phyloP scores from a whole-genome alignment of 2,888 invertebrate species.

The Homarus gammarus region DNA sequence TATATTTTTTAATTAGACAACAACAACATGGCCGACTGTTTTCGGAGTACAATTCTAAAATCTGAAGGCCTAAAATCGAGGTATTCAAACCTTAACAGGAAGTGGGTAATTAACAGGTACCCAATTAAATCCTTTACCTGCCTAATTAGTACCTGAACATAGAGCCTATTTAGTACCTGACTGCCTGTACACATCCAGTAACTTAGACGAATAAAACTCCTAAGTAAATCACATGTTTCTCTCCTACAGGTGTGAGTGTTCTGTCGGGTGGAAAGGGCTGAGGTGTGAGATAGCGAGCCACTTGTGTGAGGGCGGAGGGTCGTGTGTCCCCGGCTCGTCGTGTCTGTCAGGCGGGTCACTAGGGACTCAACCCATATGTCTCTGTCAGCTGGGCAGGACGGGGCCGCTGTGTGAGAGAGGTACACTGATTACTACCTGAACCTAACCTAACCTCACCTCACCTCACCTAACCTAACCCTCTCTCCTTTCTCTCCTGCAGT shows the following conservation, averaged over 20 bases:
- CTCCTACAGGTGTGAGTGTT: constrained; percentile 66
- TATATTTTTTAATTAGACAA: too few relatives aligned
- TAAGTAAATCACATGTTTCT: background rate
- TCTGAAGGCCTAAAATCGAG: too few relatives aligned
- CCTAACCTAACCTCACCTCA: background rate
- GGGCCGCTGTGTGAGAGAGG: constrained; percentile 54
- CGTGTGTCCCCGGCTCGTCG: constrained; percentile 69
- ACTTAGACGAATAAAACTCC: background rate
- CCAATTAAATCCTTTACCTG: too few relatives aligned
- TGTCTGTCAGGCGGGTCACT: constrained; percentile 37
- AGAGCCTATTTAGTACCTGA: too few relatives aligned
- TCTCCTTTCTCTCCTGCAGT: constrained; percentile 20
- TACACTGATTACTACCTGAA: background rate
- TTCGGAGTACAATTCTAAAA: too few relatives aligned
- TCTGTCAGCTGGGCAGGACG: constrained; percentile 55
- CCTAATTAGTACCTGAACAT: too few relatives aligned
- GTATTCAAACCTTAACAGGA: too few relatives aligned
- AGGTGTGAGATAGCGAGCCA: constrained; percentile 65
- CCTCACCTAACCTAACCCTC: too few relatives aligned
- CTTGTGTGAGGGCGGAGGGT: constrained; percentile 41
- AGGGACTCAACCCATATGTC: constrained; percentile 23
- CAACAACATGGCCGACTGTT: too few relatives aligned
- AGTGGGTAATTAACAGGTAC: too few relatives aligned
- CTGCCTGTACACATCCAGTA: too few relatives aligned
- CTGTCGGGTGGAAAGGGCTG: constrained; percentile 71